A percentile compares a stretch with the other conserved stretches of the same genome.
phyloP scores from a whole-genome alignment of 37 sponge, comb jelly and placozoan genomes.

The Sycon ciliatum region DNA sequence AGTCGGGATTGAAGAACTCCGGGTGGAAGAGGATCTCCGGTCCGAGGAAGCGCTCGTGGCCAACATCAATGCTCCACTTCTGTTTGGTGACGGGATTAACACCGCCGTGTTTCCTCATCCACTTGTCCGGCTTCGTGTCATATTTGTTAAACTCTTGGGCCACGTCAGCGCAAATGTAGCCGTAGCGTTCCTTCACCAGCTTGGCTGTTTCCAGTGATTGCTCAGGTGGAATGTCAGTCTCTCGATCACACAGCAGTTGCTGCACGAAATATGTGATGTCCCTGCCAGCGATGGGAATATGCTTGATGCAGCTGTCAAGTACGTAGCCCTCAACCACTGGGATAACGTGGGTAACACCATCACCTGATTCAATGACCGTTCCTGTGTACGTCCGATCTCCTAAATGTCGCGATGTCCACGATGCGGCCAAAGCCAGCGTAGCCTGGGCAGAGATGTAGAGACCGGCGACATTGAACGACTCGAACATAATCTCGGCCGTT shows the following conservation, averaged over 20 bases:
- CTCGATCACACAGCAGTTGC: constrained; percentile 92
- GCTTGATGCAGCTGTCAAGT: constrained; percentile 99
- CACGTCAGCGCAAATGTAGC: constrained; percentile 98
- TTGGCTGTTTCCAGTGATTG: constrained; percentile 97
- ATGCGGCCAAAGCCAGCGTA: constrained; percentile 93
- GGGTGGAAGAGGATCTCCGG: constrained; percentile 99
- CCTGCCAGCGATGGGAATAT: constrained; percentile 98
- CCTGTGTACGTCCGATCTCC: constrained; percentile 98
- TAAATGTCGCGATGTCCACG: constrained; percentile 95
- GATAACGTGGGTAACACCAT: constrained; percentile 99
- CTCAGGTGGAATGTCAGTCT: constrained; percentile 90
- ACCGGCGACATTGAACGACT: constrained; percentile 97
- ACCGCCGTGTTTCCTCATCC: constrained; percentile 80
- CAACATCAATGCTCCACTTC: constrained; percentile 98
- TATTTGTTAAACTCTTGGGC: constrained; percentile 98
- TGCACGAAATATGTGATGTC: constrained; percentile 99
- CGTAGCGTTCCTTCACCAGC: constrained; percentile 77
- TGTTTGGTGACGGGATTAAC: constrained; percentile 78
- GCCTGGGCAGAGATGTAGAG: constrained; percentile 98
- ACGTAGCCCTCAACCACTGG: constrained; percentile 99
- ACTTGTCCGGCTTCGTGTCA: constrained; percentile 83
- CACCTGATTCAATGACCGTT: constrained; percentile 95
- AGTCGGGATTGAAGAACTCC: constrained; percentile 96
- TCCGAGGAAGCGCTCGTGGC: constrained; percentile 96
- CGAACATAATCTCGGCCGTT: constrained; percentile 99